Evolutionary conservation across 2,113 vertebrate species (phyloP).

Genomic region (Zosterops hypoxanthus): DNA sequence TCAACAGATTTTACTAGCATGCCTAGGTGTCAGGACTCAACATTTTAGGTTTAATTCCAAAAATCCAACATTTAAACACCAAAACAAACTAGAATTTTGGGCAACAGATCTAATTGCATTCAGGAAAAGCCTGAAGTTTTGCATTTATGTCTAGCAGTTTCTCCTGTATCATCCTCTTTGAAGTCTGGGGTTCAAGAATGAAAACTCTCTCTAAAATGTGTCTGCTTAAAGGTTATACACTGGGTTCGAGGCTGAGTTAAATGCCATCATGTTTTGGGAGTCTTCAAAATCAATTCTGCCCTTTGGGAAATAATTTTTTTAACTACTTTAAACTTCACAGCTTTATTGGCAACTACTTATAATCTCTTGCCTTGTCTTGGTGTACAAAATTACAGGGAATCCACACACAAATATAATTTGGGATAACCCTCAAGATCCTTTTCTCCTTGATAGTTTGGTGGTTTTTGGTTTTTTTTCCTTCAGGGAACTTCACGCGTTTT

Average conservation of each 20-base stretch:
- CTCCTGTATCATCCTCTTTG: not conserved
- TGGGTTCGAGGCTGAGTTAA: not conserved
- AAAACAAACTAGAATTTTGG: not conserved
- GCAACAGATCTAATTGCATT: not conserved
- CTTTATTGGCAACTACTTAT: not conserved
- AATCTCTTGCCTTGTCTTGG: not conserved
- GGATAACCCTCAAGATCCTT: not conserved
- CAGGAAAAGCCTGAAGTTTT: not conserved
- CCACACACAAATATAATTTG: not conserved
- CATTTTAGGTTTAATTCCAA: not conserved
- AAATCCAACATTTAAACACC: not conserved
- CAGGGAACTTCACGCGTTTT: not conserved
- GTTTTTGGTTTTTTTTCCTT: not conserved
- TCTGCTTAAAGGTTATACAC: not conserved
- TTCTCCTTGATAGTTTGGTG: not conserved
- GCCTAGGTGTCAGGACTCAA: not conserved
- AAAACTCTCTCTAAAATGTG: not conserved
- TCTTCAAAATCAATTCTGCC: not conserved
- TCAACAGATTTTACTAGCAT: not conserved
- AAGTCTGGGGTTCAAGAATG: not conserved
- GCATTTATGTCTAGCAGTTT: not conserved
- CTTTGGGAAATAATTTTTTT: not conserved
- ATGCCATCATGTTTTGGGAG: not conserved
- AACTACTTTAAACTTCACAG: not conserved
- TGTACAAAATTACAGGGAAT: not conserved